phyloP scores from a whole-genome alignment of 2,888 invertebrate genomes.

The Zaprionus obscuricornis region DNA sequence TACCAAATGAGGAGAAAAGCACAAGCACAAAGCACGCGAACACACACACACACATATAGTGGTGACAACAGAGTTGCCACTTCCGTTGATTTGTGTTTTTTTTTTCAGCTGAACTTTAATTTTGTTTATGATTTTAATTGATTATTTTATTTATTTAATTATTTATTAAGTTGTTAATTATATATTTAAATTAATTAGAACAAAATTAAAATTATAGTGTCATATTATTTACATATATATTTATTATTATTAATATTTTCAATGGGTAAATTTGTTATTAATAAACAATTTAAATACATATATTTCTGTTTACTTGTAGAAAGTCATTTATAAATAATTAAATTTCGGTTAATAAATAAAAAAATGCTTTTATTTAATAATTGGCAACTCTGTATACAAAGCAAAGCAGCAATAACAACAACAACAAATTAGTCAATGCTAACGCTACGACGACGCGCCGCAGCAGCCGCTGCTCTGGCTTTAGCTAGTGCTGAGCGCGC shows the following conservation, averaged over 20 bases:
- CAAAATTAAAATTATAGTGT: too few species aligned
- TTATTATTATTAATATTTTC: too few species aligned
- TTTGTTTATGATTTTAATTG: too few species aligned
- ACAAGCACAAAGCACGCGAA: conserved; percentile 26
- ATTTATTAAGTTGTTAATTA: conserved; percentile 33
- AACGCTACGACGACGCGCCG: neutral
- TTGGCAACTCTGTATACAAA: conserved; percentile 20
- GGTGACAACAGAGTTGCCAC: conserved; percentile 26
- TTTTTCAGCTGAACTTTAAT: neutral
- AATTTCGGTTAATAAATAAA: too few species aligned
- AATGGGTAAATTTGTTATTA: too few species aligned
- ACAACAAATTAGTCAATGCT: conserved; percentile 33
- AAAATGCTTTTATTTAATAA: neutral
- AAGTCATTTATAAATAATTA: too few species aligned
- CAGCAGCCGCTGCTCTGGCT: conserved; percentile 7
- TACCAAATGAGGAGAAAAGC: conserved; percentile 65
- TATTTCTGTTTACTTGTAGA: neutral
- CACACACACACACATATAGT: conserved; percentile 13
- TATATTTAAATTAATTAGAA: too few species aligned
- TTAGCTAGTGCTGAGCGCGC: neutral
- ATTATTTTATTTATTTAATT: neutral
- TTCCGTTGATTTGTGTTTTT: neutral
- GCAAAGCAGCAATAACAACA: conserved; percentile 3
- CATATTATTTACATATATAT: too few species aligned
- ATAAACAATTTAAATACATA: neutral